These are phyloP conservation scores for Coboldia fuscipes DNA, from an alignment of 1,140 invertebrate species.

Conservation along the genomic window DNA sequence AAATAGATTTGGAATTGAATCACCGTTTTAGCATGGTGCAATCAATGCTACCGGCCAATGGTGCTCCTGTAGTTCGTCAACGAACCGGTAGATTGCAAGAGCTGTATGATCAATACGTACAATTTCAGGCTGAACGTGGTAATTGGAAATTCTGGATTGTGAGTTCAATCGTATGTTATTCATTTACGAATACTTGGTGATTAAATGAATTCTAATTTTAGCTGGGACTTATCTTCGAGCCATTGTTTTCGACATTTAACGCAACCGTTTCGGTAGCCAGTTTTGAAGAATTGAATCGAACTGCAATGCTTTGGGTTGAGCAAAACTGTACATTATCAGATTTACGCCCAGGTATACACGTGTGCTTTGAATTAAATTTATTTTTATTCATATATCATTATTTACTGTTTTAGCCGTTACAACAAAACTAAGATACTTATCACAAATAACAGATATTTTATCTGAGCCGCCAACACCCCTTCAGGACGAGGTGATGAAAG, in stretches of 20 bases:
- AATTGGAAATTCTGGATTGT: conserved; percentile 99
- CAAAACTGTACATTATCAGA: conserved; percentile 86
- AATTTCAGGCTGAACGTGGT: conserved; percentile 55
- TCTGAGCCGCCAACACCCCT: conserved; percentile 60
- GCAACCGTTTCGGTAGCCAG: conserved; percentile 76
- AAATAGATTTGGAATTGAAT: background rate
- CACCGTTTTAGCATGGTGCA: conserved; percentile 61
- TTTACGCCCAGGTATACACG: conserved; percentile 62
- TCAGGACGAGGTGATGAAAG: conserved; percentile 54
- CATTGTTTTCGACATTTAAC: conserved; percentile 74
- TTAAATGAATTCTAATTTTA: conserved; percentile 18
- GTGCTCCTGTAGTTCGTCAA: conserved; percentile 76
- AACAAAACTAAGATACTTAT: conserved; percentile 74
- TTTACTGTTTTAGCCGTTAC: conserved; percentile 53
- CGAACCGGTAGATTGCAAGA: conserved; percentile 82
- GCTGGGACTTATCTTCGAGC: conserved; percentile 80
- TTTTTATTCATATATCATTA: conserved; percentile 4
- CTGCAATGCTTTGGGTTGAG: conserved; percentile 82
- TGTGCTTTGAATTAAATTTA: conserved; percentile 4
- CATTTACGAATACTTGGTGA: background rate
- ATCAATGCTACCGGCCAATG: conserved; percentile 83
- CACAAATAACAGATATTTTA: conserved; percentile 82
- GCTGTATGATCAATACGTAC: conserved; percentile 85
- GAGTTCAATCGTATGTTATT: conserved; percentile 12
- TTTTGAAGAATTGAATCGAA: conserved; percentile 77